Conservation (phyloP, 2,113 vertebrate species). For the Ageneiosus marmoratus region DNA sequence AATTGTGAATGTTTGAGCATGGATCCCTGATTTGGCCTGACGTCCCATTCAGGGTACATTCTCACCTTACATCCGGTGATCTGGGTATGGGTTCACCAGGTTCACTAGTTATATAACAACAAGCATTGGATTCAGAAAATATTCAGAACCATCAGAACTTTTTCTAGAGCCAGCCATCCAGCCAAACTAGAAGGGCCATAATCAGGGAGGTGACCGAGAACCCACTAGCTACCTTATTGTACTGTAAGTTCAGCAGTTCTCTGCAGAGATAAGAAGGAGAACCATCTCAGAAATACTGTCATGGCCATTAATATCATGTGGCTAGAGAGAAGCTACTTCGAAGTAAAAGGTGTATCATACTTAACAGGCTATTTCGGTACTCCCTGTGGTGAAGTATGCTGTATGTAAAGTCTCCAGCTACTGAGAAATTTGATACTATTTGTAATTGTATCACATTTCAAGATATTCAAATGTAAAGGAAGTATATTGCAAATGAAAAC, state of each 20-base stretch:
- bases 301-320: not conserved
- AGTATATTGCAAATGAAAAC: not conserved
- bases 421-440: not conserved
- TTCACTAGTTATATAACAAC: not conserved
- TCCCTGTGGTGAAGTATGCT: not conserved
- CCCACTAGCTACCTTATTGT: not conserved
- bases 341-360: not conserved
- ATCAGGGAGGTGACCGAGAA: not conserved
- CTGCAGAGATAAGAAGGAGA: not conserved
- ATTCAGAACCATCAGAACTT: not conserved
- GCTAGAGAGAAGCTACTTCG: not conserved
- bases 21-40: not conserved
- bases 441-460: not conserved
- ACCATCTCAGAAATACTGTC: not conserved
- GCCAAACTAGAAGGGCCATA: not conserved
- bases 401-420: not conserved
- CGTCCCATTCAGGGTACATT: not conserved
- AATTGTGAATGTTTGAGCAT: not conserved
- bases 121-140: not conserved
- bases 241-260: not conserved
- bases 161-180: not conserved
- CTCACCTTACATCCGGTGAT: not conserved
- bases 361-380: not conserved
- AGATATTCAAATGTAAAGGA: not conserved
- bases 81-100: not conserved